Base-by-base conservation (phyloP, 2,797 vertebrate species). In the Chelon labrosus region DNA sequence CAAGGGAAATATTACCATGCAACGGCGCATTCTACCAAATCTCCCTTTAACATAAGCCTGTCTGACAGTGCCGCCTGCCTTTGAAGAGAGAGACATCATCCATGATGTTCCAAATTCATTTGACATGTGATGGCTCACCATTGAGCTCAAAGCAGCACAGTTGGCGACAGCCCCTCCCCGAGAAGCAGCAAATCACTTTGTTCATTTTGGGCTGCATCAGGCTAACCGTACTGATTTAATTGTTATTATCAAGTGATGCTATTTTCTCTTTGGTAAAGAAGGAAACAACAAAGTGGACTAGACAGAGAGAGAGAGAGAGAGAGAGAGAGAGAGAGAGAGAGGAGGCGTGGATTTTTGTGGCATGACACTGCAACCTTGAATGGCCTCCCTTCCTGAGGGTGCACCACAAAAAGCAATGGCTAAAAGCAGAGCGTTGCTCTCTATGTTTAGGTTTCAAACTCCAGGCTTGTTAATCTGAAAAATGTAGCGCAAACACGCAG, bases 1-100 rank as follows among this genome's bases (percentile, higher is more conserved):
- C 10, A 25, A 10, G 41, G 5, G 49, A 54, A 50, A 73, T 77
- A 50, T 69, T 50, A 73, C 27, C 12, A 11, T 41, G 54, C 20
- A 70, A 41, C 20, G 68, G 44, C 69, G 68, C 60, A 60, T 77
- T 80, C 50, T 13, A 51, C 55, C 59, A 79, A 62, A 75, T 83
- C 75, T 65, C 42, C 56, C 68, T 61, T 37, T 19, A 41, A 49
- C 75, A 64, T 74, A 70, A 85, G 70, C 82, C 79, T 65, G 71
- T 71, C 70, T 83, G 84, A 88, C 65, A 57, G 73, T 50, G 22
- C 59, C 3, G 65, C 65, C 44, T 73, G 73, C 68, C 68, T 79
- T 79, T 84, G 77, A 85, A 88, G 77, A 78, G 79, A 75, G 79
- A 75, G 72, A 73, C 68, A 62, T 89, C 86, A 85, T 38, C 80